phyloP scores from a whole-genome alignment of 2,888 invertebrate species.

The Myathropa florea region DNA sequence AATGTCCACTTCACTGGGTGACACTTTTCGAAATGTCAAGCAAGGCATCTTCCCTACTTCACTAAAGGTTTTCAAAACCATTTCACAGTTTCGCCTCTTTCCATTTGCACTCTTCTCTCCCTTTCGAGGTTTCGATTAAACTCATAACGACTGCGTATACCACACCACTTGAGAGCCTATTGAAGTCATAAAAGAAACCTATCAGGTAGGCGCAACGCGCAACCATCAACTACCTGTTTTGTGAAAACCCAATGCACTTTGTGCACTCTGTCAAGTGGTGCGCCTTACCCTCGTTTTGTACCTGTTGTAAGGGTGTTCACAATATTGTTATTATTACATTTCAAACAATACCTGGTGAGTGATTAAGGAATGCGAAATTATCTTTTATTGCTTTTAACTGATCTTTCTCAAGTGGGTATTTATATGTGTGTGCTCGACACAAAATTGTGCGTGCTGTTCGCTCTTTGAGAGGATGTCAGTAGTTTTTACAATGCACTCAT shows the following conservation, averaged over 20 bases:
- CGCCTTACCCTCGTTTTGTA: slow-evolving; percentile 45
- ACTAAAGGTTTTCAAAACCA: neutral
- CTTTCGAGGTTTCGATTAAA: slow-evolving; percentile 30
- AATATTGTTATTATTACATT: slow-evolving; percentile 60
- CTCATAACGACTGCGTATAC: slow-evolving; percentile 49
- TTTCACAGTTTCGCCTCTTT: neutral
- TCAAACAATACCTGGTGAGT: slow-evolving; percentile 48
- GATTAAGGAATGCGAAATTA: slow-evolving; percentile 68
- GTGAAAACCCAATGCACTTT: slow-evolving; percentile 7
- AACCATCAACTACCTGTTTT: slow-evolving; percentile 50
- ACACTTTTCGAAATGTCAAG: slow-evolving; percentile 27
- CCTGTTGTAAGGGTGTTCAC: slow-evolving; percentile 63
- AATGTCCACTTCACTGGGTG: slow-evolving; percentile 6
- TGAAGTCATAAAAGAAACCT: slow-evolving; percentile 62
- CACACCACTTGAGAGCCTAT: slow-evolving; percentile 32
- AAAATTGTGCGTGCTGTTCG: neutral
- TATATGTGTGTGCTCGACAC: neutral
- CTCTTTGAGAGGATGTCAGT: neutral
- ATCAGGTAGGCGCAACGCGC: slow-evolving; percentile 48
- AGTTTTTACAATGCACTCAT: neutral
- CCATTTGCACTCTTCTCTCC: neutral
- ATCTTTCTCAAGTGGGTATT: slow-evolving; percentile 64
- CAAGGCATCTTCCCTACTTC: neutral
- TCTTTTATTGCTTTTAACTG: slow-evolving; percentile 64
- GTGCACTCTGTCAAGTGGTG: slow-evolving; percentile 49